Evolutionary conservation across 2,113 vertebrate species (phyloP).

Genomic region (Dicaeum eximium): DNA sequence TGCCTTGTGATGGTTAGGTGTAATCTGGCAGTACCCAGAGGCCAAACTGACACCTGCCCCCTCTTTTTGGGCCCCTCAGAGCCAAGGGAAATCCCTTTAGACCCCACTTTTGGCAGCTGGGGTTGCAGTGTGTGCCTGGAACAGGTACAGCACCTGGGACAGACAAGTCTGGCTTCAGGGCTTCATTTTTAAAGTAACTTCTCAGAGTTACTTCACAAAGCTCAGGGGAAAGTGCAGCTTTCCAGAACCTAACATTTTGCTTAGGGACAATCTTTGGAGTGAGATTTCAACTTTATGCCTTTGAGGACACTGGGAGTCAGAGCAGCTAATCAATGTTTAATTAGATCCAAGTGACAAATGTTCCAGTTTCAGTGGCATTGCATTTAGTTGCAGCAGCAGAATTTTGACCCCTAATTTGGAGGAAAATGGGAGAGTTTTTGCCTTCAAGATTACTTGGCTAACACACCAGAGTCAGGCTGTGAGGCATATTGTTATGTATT

Average conservation of each 20-base stretch:
- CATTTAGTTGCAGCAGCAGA: not conserved
- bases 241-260: not conserved
- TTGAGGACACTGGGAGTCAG: not conserved
- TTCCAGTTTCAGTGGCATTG: not conserved
- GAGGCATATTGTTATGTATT: not conserved
- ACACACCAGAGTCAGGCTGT: not conserved
- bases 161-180: not conserved
- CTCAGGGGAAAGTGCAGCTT: not conserved
- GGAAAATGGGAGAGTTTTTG: not conserved
- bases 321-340: not conserved
- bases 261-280: not conserved
- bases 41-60: not conserved
- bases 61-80: not conserved
- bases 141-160: not conserved
- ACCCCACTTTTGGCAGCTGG: not conserved
- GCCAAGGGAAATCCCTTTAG: not conserved
- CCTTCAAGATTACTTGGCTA: not conserved
- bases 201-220: not conserved
- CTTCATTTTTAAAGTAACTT: not conserved
- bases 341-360: not conserved
- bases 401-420: not conserved
- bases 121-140: not conserved
- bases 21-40: not conserved
- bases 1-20: not conserved
- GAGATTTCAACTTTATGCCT: not conserved